Conservation (phyloP, 2,888 invertebrate species). For the Oscheius sp. region DNA sequence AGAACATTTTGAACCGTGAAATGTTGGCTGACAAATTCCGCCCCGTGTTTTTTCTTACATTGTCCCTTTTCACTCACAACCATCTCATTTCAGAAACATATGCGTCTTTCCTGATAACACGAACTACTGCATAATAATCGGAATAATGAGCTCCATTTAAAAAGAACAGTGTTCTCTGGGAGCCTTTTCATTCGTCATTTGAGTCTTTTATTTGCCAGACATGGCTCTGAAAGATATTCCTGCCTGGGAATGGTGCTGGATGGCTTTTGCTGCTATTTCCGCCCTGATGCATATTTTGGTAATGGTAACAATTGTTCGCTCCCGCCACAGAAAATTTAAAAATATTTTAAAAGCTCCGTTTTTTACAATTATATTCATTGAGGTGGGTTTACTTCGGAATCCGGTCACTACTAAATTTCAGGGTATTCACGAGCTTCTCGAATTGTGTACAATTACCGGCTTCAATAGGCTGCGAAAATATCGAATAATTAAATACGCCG, state of each 20-base stretch:
- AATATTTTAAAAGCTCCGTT: neutral
- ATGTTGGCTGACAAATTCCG: too few species aligned
- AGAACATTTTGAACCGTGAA: too few species aligned
- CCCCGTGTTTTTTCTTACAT: too few species aligned
- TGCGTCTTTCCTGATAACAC: too few species aligned
- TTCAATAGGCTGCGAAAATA: neutral
- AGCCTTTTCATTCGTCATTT: too few species aligned
- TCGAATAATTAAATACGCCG: neutral
- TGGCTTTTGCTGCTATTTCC: neutral
- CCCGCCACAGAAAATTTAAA: neutral
- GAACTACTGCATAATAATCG: too few species aligned
- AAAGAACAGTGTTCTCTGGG: too few species aligned
- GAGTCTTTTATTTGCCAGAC: too few species aligned
- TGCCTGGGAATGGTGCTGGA: neutral
- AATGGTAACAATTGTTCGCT: neutral
- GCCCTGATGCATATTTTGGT: neutral
- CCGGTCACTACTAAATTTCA: neutral
- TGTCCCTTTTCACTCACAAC: too few species aligned
- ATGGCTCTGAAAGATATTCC: neutral
- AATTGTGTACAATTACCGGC: neutral
- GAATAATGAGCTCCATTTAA: too few species aligned
- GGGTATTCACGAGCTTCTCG: slow-evolving; percentile 1
- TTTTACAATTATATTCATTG: neutral
- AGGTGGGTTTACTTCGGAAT: neutral
- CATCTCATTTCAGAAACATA: too few species aligned